These are phyloP conservation scores for Otocyon megalotis DNA, from an alignment of 2,113 vertebrate species.

Conservation along the genomic window DNA sequence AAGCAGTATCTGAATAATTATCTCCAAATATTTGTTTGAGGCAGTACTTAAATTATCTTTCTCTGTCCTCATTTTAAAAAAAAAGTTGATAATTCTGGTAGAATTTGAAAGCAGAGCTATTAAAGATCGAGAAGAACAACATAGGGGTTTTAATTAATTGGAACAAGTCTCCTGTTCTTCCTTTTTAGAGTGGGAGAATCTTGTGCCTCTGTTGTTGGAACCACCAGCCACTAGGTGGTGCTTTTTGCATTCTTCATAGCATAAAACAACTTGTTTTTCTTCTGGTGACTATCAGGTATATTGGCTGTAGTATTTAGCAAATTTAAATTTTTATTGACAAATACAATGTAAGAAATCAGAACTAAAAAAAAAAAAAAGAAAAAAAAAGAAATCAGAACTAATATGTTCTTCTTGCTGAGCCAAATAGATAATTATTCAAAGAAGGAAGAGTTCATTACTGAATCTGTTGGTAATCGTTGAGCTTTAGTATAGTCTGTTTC, in stretches of 20 bases:
- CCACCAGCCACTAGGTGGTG: slow-evolving; percentile 66
- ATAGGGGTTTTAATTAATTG: slow-evolving; percentile 12
- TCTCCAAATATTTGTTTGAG: neutral
- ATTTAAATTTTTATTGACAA: slow-evolving; percentile 30
- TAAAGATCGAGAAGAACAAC: neutral
- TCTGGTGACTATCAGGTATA: neutral
- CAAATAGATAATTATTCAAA: neutral
- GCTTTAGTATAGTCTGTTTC: neutral
- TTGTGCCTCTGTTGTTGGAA: neutral
- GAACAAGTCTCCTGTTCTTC: neutral
- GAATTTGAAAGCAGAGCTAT: neutral
- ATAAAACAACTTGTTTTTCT: neutral
- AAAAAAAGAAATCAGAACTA: slow-evolving; percentile 25
- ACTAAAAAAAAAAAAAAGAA: no score
- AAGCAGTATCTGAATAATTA: slow-evolving; percentile 29
- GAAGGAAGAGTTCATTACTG: neutral
- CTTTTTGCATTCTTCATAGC: slow-evolving; percentile 35
- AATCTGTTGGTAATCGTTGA: neutral
- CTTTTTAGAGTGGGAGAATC: neutral
- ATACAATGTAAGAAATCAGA: slow-evolving; percentile 4
- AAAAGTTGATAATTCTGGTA: slow-evolving; percentile 30
- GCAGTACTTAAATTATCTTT: neutral
- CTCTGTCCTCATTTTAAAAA: neutral
- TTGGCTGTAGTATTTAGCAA: slow-evolving; percentile 44
- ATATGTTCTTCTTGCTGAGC: neutral